Percentiles rank a stretch among this genome's conserved stretches.
phyloP scores from a whole-genome alignment of 2,797 vertebrate genomes.

The Coilia nasus region DNA sequence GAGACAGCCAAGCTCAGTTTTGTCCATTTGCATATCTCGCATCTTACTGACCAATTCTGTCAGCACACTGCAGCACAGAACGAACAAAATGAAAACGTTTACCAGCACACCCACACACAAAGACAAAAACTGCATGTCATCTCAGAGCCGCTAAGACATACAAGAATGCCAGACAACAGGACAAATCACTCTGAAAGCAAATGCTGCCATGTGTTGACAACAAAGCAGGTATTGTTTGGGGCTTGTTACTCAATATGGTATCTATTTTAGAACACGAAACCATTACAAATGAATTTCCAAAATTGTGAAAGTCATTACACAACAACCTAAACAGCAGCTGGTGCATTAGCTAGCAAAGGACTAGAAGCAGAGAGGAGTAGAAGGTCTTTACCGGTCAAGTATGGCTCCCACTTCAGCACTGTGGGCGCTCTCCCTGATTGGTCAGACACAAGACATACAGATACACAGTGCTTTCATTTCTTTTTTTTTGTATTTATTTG shows the following conservation, averaged over 20 bases:
- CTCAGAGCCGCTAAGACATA: not conserved
- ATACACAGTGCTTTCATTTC: not conserved
- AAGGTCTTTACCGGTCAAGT: slow-evolving; percentile 83
- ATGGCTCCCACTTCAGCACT: slow-evolving; percentile 93
- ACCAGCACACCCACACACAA: not conserved
- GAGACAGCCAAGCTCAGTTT: slow-evolving; percentile 94
- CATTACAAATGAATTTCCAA: not conserved
- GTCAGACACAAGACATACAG: slow-evolving; percentile 34
- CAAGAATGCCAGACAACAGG: not conserved
- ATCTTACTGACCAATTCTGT: slow-evolving; percentile 98
- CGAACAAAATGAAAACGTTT: not conserved
- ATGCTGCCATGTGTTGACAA: not conserved
- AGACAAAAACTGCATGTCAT: not conserved
- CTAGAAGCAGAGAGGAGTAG: not conserved
- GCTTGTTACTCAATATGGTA: not conserved
- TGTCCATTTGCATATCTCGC: slow-evolving; percentile 99
- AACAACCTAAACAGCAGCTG: not conserved
- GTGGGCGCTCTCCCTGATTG: slow-evolving; percentile 85
- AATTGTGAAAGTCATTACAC: not conserved
- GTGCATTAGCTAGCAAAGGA: not conserved
- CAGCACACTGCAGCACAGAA: slow-evolving; percentile 80
- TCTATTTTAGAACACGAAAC: not conserved
- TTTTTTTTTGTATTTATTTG: not conserved
- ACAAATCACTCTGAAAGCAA: not conserved
- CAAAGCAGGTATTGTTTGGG: not conserved